A percentile compares a stretch with the other conserved stretches of the same genome.
Conservation (phyloP, 2,797 vertebrate species). For the Sebastiscus tertius region DNA sequence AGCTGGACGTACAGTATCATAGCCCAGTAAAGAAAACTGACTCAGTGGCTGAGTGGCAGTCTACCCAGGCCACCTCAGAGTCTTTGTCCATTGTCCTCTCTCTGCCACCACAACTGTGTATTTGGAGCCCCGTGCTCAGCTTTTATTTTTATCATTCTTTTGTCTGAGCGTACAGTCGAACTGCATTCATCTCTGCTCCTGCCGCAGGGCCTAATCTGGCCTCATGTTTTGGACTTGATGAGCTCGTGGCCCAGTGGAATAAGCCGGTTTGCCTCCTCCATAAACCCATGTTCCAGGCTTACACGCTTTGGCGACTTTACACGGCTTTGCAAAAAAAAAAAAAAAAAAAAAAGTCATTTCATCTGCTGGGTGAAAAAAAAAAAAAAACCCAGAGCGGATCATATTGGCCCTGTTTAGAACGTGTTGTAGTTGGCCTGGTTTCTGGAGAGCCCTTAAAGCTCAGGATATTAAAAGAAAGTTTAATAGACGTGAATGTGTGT, state of each 20-base stretch:
- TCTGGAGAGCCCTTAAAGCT: constrained; percentile 56
- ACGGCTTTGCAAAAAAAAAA: constrained; percentile 50
- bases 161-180: constrained; percentile 38
- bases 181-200: constrained; percentile 44
- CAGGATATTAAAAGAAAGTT: constrained; percentile 44
- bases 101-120: constrained; percentile 34
- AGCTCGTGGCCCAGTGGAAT: constrained; percentile 70
- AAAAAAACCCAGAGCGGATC: constrained; percentile 36
- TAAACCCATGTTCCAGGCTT: constrained; percentile 73
- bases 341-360: constrained; percentile 62
- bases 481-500: constrained; percentile 30
- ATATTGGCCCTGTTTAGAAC: constrained; percentile 58
- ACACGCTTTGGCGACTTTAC: constrained; percentile 74
- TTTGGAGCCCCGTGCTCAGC: constrained; percentile 14
- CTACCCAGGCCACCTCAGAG: constrained; percentile 38
- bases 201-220: constrained; percentile 70
- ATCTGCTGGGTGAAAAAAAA: constrained; percentile 32
- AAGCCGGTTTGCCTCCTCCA: constrained; percentile 75
- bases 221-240: constrained; percentile 75
- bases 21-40: constrained; percentile 26
- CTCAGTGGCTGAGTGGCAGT: constrained; percentile 12
- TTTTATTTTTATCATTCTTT: constrained; percentile 57
- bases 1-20: constrained; percentile 13
- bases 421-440: constrained; percentile 64
- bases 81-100: constrained; percentile 47